Base-by-base conservation (phyloP, 2,113 vertebrate genomes). In the Thomomys bottae region DNA sequence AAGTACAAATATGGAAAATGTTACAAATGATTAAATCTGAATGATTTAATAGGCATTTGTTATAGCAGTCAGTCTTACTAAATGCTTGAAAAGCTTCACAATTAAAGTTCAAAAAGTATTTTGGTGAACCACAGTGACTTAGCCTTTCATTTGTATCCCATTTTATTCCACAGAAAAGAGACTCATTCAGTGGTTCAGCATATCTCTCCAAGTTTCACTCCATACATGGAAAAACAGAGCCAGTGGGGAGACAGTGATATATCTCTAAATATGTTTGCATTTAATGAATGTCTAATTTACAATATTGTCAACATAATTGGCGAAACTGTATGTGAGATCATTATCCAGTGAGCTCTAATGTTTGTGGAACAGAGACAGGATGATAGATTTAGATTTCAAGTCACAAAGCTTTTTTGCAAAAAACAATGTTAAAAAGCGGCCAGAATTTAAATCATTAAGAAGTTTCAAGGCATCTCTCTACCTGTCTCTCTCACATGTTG, bases 381-480 rank as follows among this genome's bases (percentile, higher is more conserved):
- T 59, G 28, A 40, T 42, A 73, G 40, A 83, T 83, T 64, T 54
- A 71, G 84, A 80, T 88, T 88, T 94, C 57, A 84, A 57, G 54
- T 70, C 45, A 45, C 14, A 77, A 38, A 93, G 88, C 28, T 77
- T 71, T 96, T 18, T 57, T 81, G 18, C 84, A 91, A 63, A 38
- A 49, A n/a, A n/a, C n/a, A n/a, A n/a, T n/a, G n/a, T n/a, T n/a
- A n/a, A n/a, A n/a, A 54, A 54, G 2, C 67, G 77, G 38, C 17
- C 91, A 73, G 66, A 93, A 59, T 38, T 94, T 96, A 38, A 45
- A 23, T 83, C 78, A 91, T 91, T 89, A 71, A 38, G 24, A 84
- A 18, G 66, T 92, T 86, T 73, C 86, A 86, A 92, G 88, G 71
- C 30, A 49, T 90, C 94, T 94, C 84, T 94, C 86, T 78, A 40